Evolutionary conservation across 2,113 vertebrate species (phyloP).

Genomic region (Ivindomyrus marchei): DNA sequence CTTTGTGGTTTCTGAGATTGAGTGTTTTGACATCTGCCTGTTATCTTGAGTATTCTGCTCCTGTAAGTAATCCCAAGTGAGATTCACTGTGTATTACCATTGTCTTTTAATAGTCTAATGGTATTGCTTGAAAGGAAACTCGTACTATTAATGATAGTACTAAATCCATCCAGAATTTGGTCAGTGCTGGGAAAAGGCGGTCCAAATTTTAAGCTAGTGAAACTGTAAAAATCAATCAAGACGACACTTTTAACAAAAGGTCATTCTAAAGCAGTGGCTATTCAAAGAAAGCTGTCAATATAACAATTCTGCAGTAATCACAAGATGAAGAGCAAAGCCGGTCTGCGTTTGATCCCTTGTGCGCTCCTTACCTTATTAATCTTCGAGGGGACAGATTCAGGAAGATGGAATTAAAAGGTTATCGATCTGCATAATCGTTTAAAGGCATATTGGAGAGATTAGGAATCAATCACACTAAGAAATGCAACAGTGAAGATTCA

Average conservation of each 20-base stretch:
- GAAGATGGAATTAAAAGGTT: not conserved
- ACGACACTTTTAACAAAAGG: not conserved
- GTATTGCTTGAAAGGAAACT: not conserved
- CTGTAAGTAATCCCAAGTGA: not conserved
- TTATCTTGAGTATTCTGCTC: not conserved
- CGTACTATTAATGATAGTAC: not conserved
- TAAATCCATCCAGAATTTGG: not conserved
- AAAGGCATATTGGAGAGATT: not conserved
- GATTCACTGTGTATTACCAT: not conserved
- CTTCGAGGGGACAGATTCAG: not conserved
- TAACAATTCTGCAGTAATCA: not conserved
- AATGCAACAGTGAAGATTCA: not conserved
- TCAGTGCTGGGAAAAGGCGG: not conserved
- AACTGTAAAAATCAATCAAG: not conserved
- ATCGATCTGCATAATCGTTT: not conserved
- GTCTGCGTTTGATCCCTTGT: not conserved
- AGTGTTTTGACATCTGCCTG: not conserved
- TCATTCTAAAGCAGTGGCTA: not conserved
- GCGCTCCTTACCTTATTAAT: not conserved
- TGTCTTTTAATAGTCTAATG: not conserved
- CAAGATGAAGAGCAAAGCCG: not conserved
- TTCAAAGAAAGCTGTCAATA: not conserved
- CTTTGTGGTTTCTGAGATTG: not conserved
- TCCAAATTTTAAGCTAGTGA: not conserved
- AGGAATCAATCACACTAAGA: not conserved